These are phyloP conservation scores for Boleophthalmus pectinirostris DNA, from an alignment of 2,113 vertebrate genomes.

Conservation along the genomic window DNA sequence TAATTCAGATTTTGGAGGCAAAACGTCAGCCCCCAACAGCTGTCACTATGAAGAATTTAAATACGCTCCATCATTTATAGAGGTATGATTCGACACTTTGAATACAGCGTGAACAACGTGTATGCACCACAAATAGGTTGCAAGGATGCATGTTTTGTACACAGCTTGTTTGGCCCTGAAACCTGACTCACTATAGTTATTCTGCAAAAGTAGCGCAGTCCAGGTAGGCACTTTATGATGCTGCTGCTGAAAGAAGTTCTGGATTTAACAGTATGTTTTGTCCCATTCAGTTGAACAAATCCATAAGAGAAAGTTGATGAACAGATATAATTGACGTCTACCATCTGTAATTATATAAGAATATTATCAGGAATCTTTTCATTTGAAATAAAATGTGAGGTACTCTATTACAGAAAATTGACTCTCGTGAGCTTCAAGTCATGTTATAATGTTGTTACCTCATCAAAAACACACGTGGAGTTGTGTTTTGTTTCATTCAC, in stretches of 20 bases:
- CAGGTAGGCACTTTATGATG: neutral
- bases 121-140: conserved; percentile 15
- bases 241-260: neutral
- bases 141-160: neutral
- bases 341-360: too few species aligned
- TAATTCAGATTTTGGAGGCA: conserved; percentile 27
- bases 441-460: too few species aligned
- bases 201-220: conserved; percentile 28
- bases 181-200: conserved; percentile 45
- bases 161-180: conserved; percentile 23
- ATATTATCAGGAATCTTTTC: too few species aligned
- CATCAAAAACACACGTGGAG: too few species aligned
- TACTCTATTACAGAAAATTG: too few species aligned
- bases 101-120: neutral
- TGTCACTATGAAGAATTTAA: conserved; percentile 40
- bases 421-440: too few species aligned
- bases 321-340: too few species aligned
- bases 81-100: neutral
- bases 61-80: conserved; percentile 31
- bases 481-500: too few species aligned
- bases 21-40: conserved; percentile 19
- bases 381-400: too few species aligned
- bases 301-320: neutral
- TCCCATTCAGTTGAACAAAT: neutral
- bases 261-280: neutral